Conservation (phyloP, 1,140 invertebrate genomes). For the Bombus ignitus region DNA sequence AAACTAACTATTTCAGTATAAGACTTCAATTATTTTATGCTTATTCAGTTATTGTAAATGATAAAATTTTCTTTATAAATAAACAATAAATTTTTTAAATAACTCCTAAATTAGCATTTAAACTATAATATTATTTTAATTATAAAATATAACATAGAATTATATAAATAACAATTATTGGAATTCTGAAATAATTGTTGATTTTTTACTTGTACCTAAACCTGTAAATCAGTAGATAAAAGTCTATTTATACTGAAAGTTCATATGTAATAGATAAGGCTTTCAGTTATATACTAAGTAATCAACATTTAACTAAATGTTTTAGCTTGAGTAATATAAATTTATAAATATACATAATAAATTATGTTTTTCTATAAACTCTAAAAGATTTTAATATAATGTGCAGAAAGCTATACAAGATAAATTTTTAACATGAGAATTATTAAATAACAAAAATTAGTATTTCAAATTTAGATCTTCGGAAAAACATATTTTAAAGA, state of each 20-base stretch:
- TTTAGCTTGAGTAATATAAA: slow-evolving; percentile 1
- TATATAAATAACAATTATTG: neutral
- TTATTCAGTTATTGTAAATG: neutral
- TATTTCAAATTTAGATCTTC: neutral
- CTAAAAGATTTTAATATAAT: neutral
- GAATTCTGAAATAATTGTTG: neutral
- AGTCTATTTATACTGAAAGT: slow-evolving; percentile 61
- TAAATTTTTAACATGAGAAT: neutral
- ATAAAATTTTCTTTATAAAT: neutral
- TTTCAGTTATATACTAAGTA: slow-evolving; percentile 13
- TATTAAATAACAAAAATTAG: neutral
- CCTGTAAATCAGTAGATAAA: slow-evolving; percentile 54
- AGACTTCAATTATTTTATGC: neutral
- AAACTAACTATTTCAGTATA: neutral
- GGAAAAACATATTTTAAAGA: neutral
- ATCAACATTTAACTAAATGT: slow-evolving; percentile 15
- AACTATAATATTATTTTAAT: neutral
- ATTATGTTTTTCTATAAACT: neutral
- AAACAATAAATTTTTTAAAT: neutral
- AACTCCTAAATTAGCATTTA: neutral
- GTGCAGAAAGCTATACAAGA: neutral
- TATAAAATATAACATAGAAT: neutral
- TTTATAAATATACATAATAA: neutral
- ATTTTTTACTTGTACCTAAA: slow-evolving; percentile 23
- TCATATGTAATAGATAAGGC: slow-evolving; percentile 53